Base-by-base conservation (phyloP, 2,797 vertebrate species). In the Dendrocincla fuliginosa region DNA sequence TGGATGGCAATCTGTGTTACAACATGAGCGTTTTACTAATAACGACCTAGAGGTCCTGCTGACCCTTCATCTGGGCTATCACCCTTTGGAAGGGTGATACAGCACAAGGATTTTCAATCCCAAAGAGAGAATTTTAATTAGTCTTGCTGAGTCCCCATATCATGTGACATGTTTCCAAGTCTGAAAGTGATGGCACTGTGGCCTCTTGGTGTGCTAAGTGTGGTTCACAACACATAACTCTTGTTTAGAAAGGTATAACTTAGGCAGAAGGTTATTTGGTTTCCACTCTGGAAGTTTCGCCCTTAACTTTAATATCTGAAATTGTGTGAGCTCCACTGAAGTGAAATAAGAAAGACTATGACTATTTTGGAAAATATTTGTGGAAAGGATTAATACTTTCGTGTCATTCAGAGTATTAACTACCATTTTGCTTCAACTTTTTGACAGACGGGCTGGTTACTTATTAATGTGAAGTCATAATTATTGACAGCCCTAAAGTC, bases 401-500 rank as follows among this genome's bases (percentile, higher is more conserved):
- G 5, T 87, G 77, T 90, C 64, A 87, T 93, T 96, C 60, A 55
- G 87, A 84, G 46, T 67, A 86, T 59, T 92, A 95, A 94, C 84
- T 84, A 84, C 88, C 64, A 87, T 84, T 95, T 96, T 96, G 60
- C 84, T 95, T 95, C 91, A 87, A 90, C 86, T 96, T 94, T 95
- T 90, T 96, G 95, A 95, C 90, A 95, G 83, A 85, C 83, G 35
- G 84, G 61, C 81, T 97, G 95, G 95, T 97, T 97, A 97, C 94
- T 96, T 90, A 96, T 96, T 97, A 96, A 97, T 83, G 78, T 80
- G 68, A 85, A 96, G 89, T 95, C 95, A 57, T 95, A 96, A 96
- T 95, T 96, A 97, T 95, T 96, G 95, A 97, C 94, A 96, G 83
- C 86, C 75, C 55, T 89, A 71, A 93, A 96, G 96, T 89, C 93